A percentile compares a stretch with the other conserved stretches of the same genome.
These are phyloP conservation scores for Leptopilina drosophilae DNA, from an alignment of 2,888 invertebrate genomes.

Conservation along the genomic window DNA sequence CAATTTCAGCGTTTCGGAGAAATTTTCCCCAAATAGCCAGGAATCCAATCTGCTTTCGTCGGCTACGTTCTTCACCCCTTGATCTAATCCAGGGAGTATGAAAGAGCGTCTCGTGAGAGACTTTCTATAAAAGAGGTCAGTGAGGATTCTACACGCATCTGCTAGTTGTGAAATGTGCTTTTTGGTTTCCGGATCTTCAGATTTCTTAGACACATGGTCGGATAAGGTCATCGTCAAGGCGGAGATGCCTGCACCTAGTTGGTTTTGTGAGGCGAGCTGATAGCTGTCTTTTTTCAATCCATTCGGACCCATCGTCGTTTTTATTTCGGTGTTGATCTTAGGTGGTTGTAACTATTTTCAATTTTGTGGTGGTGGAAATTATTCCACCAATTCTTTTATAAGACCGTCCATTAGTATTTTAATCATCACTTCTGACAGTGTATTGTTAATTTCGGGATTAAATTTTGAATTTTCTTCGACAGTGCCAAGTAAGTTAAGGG, in stretches of 20 bases:
- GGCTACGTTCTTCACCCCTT: constrained; percentile 21
- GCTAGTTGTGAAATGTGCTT: neutral
- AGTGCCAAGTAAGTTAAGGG: neutral
- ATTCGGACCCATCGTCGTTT: neutral
- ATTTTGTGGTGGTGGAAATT: neutral
- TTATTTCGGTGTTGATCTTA: neutral
- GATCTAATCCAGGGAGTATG: constrained; percentile 38
- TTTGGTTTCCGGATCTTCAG: neutral
- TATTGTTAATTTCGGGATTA: neutral
- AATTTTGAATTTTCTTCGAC: neutral
- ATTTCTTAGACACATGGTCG: neutral
- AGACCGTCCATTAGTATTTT: neutral
- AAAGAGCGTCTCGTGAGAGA: constrained; percentile 45
- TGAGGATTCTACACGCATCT: neutral
- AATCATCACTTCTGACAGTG: neutral
- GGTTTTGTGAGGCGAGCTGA: neutral
- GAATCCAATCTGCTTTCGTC: neutral
- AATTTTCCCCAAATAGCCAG: constrained; percentile 29
- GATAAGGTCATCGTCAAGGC: no score
- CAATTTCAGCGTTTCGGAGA: constrained; percentile 29
- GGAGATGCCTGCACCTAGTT: neutral
- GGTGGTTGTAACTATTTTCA: neutral
- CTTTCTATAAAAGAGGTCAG: constrained; percentile 69
- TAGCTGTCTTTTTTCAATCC: neutral
- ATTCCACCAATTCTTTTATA: neutral